These are phyloP conservation scores for Palythoa grandiflora DNA, from an alignment of 92 coral and sea anemone species.

Conservation along the genomic window DNA sequence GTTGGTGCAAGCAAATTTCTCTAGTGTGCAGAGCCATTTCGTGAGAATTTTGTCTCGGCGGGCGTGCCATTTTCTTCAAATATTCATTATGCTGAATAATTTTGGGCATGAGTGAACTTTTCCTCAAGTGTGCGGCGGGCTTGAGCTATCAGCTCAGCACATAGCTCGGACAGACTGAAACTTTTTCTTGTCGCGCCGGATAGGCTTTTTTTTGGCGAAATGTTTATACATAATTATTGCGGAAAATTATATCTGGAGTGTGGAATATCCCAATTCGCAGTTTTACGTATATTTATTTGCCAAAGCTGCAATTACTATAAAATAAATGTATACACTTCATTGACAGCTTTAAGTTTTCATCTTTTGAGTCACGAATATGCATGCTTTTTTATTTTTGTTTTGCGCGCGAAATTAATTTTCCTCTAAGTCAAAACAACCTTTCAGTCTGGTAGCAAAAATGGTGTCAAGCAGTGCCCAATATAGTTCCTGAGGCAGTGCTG, in stretches of 20 bases:
- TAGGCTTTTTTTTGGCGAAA: not conserved
- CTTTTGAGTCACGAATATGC: too few relatives aligned
- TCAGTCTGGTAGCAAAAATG: not conserved
- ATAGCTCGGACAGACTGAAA: too few relatives aligned
- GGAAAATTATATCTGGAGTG: not conserved
- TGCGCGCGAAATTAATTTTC: too few relatives aligned
- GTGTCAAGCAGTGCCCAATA: not conserved
- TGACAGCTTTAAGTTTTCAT: too few relatives aligned
- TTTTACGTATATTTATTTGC: not conserved
- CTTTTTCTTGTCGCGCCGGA: slow-evolving; percentile 1
- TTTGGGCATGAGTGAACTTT: slow-evolving; percentile 47
- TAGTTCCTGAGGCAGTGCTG: not conserved
- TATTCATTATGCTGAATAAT: slow-evolving; percentile 64
- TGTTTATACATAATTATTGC: not conserved
- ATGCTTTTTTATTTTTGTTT: too few relatives aligned
- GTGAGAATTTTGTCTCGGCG: slow-evolving; percentile 25
- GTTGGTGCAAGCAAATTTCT: slow-evolving; percentile 46
- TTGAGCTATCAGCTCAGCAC: slow-evolving; percentile 47
- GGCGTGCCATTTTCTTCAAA: slow-evolving; percentile 50
- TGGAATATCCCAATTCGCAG: not conserved
- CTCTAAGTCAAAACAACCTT: too few relatives aligned
- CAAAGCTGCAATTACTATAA: not conserved
- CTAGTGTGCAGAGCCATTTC: slow-evolving; percentile 42
- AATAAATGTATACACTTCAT: too few relatives aligned
- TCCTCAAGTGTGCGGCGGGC: slow-evolving; percentile 56